A percentile compares a stretch with the other conserved stretches of the same genome.
phyloP scores from a whole-genome alignment of 1,140 invertebrate species.

The Latrodectus geometricus region DNA sequence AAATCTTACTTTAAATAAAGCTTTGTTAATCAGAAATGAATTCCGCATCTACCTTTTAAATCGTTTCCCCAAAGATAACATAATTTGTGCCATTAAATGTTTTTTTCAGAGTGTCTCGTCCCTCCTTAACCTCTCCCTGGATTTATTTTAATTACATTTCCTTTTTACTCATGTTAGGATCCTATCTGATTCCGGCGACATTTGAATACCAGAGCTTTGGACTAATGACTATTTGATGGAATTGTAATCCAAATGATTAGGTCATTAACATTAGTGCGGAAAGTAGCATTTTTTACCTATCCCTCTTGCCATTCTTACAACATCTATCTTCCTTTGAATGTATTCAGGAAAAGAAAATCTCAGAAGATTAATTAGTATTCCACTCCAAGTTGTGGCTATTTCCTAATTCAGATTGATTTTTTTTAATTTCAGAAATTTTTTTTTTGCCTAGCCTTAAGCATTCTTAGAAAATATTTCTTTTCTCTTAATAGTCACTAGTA shows the following conservation, averaged over 20 bases:
- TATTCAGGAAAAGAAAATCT: constrained; percentile 43
- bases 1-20: too few relatives aligned
- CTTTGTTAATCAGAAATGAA: too few relatives aligned
- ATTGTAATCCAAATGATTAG: constrained; percentile 61
- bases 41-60: too few relatives aligned
- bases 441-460: not conserved
- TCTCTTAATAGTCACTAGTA: not conserved
- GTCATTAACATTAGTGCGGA: constrained; percentile 46
- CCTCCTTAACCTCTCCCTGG: not conserved
- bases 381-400: constrained; percentile 11
- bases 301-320: not conserved
- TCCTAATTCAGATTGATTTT: constrained; percentile 7
- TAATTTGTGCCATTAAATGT: constrained; percentile 54
- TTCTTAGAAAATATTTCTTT: not conserved
- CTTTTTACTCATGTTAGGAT: constrained; percentile 23
- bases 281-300: constrained; percentile 22
- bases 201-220: constrained; percentile 52
- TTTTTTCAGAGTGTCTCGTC: not conserved
- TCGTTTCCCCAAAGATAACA: constrained; percentile 32
- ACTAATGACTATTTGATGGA: constrained; percentile 61
- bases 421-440: not conserved
- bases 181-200: constrained; percentile 50
- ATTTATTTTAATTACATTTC: constrained; percentile 54
- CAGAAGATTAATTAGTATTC: constrained; percentile 54
- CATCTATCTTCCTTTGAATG: constrained; percentile 18